Evolutionary conservation across 2,888 invertebrate genomes (phyloP), one percentile per base, ranked within the genome.

Genomic region (Drosophila colorata): DNA sequence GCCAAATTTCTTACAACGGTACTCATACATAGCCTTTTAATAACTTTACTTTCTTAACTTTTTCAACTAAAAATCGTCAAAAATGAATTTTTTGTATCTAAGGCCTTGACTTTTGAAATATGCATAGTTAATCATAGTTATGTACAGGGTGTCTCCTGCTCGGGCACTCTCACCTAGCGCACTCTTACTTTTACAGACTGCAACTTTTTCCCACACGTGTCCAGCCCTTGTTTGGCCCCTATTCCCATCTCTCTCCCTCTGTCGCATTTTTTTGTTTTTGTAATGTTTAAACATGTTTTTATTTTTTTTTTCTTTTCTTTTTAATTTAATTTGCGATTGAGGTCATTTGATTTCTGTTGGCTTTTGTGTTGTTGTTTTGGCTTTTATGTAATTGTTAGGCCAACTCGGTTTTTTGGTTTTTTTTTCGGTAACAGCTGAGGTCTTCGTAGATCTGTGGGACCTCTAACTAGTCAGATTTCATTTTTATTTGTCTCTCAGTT

Each of bases 241-340:
- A 53, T 31, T 25, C 31, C 23, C 48, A 28, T 20, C 33, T 38
- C 57, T 28, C 16, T 44, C 20, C 33, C 38, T 33, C 38, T 51
- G 28, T 31, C n/a, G 38, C 61, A 28, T 43, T 57, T 69, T 67
- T 16, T 23, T 28, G 23, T 46, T 55, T 69, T 48, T 64, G 67
- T 82, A 75, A 69, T 66, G 63, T 51, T 58, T 64, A 68, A 69
- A 74, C 77, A 67, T 70, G 69, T 69, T 69, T 16, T 20, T 25
- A 14, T 8, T 35, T 6, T 14, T 16, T 28, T 14, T 25, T 57
- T 28, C 38, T 60, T 60, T 47, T n/a, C 46, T 46, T 48, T 87
- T 85, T 82, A 76, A 79, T 87, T 76, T 65, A 76, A 82, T 73
- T 81, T 72, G 74, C 87, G 82, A 84, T 84, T 87, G 87, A 84